Conservation (phyloP, 2,888 invertebrate genomes). For the Latrodectus elegans region DNA sequence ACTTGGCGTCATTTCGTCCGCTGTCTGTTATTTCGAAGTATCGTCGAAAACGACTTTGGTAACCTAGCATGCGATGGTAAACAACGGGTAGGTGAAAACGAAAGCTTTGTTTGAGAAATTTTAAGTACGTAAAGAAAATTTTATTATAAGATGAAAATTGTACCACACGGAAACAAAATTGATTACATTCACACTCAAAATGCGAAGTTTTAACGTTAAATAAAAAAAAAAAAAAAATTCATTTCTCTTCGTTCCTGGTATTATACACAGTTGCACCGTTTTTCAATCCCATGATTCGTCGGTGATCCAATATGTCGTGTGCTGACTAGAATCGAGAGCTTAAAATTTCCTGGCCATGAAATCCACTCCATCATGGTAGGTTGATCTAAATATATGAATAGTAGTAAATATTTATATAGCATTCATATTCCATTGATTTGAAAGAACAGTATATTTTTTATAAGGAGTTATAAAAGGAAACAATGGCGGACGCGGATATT, state of each 20-base stretch:
- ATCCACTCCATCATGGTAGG: slow-evolving; percentile 65
- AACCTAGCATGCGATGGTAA: slow-evolving; percentile 60
- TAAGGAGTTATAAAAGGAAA: background rate
- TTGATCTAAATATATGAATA: slow-evolving; percentile 6
- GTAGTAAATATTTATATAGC: background rate
- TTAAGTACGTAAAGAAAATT: no score
- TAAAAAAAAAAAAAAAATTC: slow-evolving; percentile 4
- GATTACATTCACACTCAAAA: background rate
- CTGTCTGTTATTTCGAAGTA: background rate
- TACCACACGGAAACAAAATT: no score
- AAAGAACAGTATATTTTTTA: slow-evolving; percentile 13
- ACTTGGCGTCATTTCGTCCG: slow-evolving; percentile 1
- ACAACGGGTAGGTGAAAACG: slow-evolving; percentile 58
- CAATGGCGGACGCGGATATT: slow-evolving; percentile 30
- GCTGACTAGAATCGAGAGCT: slow-evolving; percentile 24
- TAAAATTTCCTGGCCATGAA: slow-evolving; percentile 58
- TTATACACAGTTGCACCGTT: background rate
- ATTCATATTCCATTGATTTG: background rate
- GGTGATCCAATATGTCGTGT: slow-evolving; percentile 65
- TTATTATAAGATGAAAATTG: no score
- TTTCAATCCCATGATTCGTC: slow-evolving; percentile 60
- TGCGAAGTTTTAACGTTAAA: background rate
- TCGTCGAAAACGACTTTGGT: slow-evolving; percentile 21
- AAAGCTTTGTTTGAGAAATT: slow-evolving; percentile 19
- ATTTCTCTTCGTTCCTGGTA: slow-evolving; percentile 29